phyloP scores from a whole-genome alignment of 2,113 vertebrate genomes.

The Ramphastos sulfuratus region DNA sequence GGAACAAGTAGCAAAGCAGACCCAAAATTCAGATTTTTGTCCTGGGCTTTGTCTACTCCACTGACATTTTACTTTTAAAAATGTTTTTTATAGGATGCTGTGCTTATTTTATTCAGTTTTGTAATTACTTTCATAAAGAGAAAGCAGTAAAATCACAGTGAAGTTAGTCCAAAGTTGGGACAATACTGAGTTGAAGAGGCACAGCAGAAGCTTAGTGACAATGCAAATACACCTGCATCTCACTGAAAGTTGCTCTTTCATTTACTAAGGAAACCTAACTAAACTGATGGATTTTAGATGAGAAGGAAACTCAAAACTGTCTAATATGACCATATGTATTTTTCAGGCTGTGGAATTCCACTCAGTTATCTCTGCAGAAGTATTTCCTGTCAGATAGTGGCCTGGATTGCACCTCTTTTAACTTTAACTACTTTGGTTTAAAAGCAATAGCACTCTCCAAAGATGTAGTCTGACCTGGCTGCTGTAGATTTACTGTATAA shows the following conservation, averaged over 20 bases:
- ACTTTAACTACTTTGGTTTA: not conserved
- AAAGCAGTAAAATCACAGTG: not conserved
- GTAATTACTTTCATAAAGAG: not conserved
- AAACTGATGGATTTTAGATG: constrained; percentile 49
- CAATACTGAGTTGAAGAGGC: not conserved
- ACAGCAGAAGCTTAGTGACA: not conserved
- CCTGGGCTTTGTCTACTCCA: not conserved
- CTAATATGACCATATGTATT: constrained; percentile 14
- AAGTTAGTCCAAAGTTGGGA: not conserved
- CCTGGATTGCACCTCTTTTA: not conserved
- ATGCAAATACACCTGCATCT: constrained; percentile 14
- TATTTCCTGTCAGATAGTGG: constrained; percentile 42
- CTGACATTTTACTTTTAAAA: not conserved
- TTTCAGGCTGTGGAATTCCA: constrained; percentile 14
- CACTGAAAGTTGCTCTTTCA: not conserved
- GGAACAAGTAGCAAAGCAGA: constrained; percentile 7
- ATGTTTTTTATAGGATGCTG: not conserved
- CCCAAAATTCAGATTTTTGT: not conserved
- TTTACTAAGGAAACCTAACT: not conserved
- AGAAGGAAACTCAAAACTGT: not conserved
- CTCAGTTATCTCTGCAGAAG: constrained; percentile 31
- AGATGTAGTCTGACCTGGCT: not conserved
- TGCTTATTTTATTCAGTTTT: not conserved
- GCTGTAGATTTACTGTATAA: not conserved
- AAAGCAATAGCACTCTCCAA: not conserved